phyloP scores from a whole-genome alignment of 2,888 invertebrate species.

The Leptogaster cylindrica region DNA sequence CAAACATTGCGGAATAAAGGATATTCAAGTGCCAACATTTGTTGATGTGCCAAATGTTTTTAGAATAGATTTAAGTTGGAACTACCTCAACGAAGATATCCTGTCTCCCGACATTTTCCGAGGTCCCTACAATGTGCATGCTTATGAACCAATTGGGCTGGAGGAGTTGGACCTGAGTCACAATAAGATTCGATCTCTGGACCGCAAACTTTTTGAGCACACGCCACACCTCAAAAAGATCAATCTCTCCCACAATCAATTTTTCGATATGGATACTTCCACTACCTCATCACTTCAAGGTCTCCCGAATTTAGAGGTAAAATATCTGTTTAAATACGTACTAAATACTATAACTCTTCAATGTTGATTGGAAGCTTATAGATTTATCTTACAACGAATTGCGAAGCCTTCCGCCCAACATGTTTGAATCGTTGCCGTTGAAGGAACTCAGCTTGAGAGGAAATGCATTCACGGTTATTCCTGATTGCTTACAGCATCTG shows the following conservation, averaged over 20 bases:
- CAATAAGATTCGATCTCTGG: conserved; percentile 70
- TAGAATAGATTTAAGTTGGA: conserved; percentile 59
- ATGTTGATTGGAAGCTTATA: conserved; percentile 60
- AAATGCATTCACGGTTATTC: conserved; percentile 68
- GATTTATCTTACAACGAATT: conserved; percentile 69
- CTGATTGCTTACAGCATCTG: conserved; percentile 65
- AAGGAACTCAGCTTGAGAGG: conserved; percentile 67
- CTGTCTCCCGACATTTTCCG: conserved; percentile 71
- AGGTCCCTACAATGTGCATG: conserved; percentile 67
- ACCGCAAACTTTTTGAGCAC: conserved; percentile 69
- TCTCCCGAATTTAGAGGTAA: conserved; percentile 66
- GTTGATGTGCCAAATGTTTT: conserved; percentile 59
- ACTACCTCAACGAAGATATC: conserved; percentile 63
- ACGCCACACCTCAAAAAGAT: conserved; percentile 68
- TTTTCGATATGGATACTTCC: conserved; percentile 67
- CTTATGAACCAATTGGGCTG: conserved; percentile 67
- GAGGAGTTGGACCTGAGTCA: conserved; percentile 69
- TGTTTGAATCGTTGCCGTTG: conserved; percentile 64
- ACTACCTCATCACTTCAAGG: conserved; percentile 67
- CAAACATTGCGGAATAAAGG: conserved; percentile 56
- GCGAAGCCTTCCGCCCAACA: conserved; percentile 64
- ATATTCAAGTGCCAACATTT: conserved; percentile 57
- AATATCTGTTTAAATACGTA: too few relatives aligned
- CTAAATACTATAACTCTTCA: too few relatives aligned
- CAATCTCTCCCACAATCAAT: conserved; percentile 69